Evolutionary conservation across 2,888 invertebrate genomes (phyloP).

Genomic region (Sinelater perroti): DNA sequence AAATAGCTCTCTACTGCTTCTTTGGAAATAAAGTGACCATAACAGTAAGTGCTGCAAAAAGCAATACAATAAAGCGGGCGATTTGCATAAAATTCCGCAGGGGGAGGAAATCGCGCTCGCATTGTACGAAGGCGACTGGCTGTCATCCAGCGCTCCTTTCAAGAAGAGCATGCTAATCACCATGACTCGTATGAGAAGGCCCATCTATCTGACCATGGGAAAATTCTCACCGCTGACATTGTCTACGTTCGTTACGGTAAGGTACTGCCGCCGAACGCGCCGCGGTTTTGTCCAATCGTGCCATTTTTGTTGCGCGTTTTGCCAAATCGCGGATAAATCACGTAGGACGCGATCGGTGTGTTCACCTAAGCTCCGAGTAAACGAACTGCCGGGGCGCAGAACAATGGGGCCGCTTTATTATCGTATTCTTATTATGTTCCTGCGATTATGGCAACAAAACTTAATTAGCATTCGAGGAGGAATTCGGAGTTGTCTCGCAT

Average conservation of each 20-base stretch:
- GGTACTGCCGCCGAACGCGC: slow-evolving; percentile 18
- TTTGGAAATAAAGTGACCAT: slow-evolving; percentile 47
- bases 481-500: no score
- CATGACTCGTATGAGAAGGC: slow-evolving; percentile 46
- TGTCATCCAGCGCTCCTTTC: slow-evolving; percentile 41
- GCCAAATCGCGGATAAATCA: no score
- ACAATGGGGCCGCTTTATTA: no score
- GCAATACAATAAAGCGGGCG: not conserved
- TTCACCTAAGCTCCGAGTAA: no score
- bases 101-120: slow-evolving; percentile 37
- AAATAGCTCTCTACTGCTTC: slow-evolving; percentile 45
- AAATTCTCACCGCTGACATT: slow-evolving; percentile 48
- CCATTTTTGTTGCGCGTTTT: no score
- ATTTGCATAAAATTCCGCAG: slow-evolving; percentile 22
- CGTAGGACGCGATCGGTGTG: no score
- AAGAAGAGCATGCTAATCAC: slow-evolving; percentile 48
- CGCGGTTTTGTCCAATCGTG: no score
- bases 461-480: no score
- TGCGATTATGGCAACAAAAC: no score
- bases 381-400: no score
- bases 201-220: slow-evolving; percentile 48
- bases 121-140: slow-evolving; percentile 46
- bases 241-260: slow-evolving; percentile 47
- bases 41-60: slow-evolving; percentile 31
- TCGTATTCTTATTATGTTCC: no score